Base-by-base conservation (phyloP, 2,797 vertebrate species). In the Podargus strigoides region DNA sequence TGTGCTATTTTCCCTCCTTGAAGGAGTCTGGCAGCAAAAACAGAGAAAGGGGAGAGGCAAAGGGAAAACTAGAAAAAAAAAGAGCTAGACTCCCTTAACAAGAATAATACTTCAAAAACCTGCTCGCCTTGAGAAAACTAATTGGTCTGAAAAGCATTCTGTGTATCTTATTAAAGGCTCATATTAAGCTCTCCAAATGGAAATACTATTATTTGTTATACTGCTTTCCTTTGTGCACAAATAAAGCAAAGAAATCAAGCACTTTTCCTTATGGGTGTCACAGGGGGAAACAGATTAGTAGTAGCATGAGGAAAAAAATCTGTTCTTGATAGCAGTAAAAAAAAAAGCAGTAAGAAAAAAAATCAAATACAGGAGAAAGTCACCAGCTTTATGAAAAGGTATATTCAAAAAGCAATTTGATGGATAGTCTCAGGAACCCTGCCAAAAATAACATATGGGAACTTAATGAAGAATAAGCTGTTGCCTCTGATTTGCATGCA, bases 401-500 rank as follows among this genome's bases (percentile, higher is more conserved):
- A 76, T 63, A 80, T 68, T 89, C 36, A 89, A 67, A 70, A 84
- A 87, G 21, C 15, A 69, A 46, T 78, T 68, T 91, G 59, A 89
- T 62, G 39, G 72, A 80, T 34, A 92, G 62, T 56, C 50, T 78
- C 58, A 69, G 52, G 66, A 83, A 85, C 2, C 0, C 50, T 88
- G 89, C 90, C 79, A 89, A 87, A 94, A 89, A 75, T 36, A 94
- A 76, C 93, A 90, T 69, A 94, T 49, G 82, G 69, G 70, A 87
- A 63, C 34, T 86, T 82, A 78, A 73, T 49, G 47, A 92, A 85
- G 60, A 84, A 64, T 63, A 81, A 81, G 63, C 46, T 93, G 55
- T 49, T 93, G 72, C 42, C 55, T 76, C 66, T 82, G 53, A 89
- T 91, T 92, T 87, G 19, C 52, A 85, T 59, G 39, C 21, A 32